These are phyloP conservation scores for Oncorhynchus tshawytscha DNA, from an alignment of 2,113 vertebrate genomes.

Conservation along the genomic window DNA sequence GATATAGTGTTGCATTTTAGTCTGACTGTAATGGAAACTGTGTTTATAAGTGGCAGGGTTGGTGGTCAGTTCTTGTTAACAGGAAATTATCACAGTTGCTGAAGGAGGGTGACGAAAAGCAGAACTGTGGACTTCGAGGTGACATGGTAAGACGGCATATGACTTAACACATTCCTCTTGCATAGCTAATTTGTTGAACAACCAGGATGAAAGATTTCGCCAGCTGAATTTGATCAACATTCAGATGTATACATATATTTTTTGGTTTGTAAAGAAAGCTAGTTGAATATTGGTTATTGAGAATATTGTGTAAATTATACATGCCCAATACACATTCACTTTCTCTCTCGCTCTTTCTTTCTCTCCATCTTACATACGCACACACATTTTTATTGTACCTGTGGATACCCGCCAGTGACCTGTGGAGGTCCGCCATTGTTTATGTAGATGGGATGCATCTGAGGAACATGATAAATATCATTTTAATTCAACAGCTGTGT, in stretches of 20 bases:
- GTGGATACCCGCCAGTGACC: no score
- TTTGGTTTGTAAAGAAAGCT: no score
- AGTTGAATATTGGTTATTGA: no score
- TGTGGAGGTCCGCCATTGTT: not conserved
- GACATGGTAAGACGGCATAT: not conserved
- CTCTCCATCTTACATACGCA: conserved; percentile 1
- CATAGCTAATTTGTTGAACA: no score
- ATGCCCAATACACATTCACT: not conserved
- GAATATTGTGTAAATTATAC: no score
- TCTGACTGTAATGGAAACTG: conserved; percentile 3
- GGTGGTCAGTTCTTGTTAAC: conserved; percentile 3
- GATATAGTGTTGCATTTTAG: not conserved
- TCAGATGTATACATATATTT: no score
- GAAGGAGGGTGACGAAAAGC: not conserved
- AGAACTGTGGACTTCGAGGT: not conserved
- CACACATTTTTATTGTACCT: conserved; percentile 2
- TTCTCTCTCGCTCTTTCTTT: no score
- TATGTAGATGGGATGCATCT: conserved; percentile 14
- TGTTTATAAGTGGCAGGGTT: not conserved
- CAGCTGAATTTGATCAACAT: no score
- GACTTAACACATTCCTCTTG: not conserved
- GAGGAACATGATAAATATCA: not conserved
- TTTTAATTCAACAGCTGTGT: not conserved
- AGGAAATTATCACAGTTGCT: not conserved
- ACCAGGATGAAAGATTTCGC: no score